These are phyloP conservation scores for Drosophila siamana DNA, from an alignment of 2,888 invertebrate genomes.

Conservation along the genomic window DNA sequence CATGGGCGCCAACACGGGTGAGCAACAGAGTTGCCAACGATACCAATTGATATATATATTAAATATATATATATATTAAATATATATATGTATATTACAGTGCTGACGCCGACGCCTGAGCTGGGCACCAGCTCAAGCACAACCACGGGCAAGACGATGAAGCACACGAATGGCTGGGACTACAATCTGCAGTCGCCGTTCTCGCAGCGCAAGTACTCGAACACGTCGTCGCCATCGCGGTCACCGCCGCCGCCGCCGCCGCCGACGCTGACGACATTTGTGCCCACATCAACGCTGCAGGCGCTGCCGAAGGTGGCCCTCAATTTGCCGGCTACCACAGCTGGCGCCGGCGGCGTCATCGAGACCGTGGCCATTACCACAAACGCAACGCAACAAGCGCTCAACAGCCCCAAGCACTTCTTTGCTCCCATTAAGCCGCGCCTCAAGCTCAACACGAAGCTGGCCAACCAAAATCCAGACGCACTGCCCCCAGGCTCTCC, in stretches of 20 bases:
- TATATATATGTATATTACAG: no score
- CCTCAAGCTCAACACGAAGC: slow-evolving; percentile 80
- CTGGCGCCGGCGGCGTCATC: slow-evolving; percentile 33
- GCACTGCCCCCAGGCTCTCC: slow-evolving; percentile 64
- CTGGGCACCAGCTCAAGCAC: slow-evolving; percentile 77
- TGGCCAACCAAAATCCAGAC: slow-evolving; percentile 75
- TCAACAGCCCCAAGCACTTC: slow-evolving; percentile 85
- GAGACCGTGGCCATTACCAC: slow-evolving; percentile 82
- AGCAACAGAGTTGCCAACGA: slow-evolving; percentile 30
- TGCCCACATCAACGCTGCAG: slow-evolving; percentile 68
- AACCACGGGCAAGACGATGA: slow-evolving; percentile 77
- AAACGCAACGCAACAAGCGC: slow-evolving; percentile 68
- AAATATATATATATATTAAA: no score
- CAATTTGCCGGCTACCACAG: slow-evolving; percentile 38
- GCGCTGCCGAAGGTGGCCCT: slow-evolving; percentile 65
- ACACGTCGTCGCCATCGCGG: slow-evolving; percentile 64
- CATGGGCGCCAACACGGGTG: slow-evolving; percentile 78
- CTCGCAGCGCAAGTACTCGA: slow-evolving; percentile 76
- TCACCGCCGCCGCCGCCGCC: slow-evolving; percentile 49
- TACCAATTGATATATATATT: no score
- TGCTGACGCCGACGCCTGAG: slow-evolving; percentile 72
- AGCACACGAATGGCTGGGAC: slow-evolving; percentile 85
- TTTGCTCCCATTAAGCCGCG: slow-evolving; percentile 86
- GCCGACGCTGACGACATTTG: slow-evolving; percentile 75
- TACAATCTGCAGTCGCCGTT: slow-evolving; percentile 84